Evolutionary conservation across 2,888 invertebrate genomes (phyloP), one percentile per base, ranked within the genome.

Genomic region (Parnassius apollo): DNA sequence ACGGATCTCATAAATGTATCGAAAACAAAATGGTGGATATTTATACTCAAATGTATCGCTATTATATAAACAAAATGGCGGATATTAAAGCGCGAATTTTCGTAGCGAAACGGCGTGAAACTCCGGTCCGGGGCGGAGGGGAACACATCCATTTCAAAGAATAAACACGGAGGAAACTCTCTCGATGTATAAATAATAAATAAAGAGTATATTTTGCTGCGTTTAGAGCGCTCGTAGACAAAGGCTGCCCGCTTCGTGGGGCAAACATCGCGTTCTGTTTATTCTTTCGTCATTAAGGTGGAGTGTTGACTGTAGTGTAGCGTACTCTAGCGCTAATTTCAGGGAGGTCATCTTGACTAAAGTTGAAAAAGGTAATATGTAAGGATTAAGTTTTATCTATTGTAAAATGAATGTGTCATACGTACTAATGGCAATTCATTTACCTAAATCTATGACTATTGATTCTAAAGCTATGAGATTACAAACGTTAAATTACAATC

Each of bases 151-250:
- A 89, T 88, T 86, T 85, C 88, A 83, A 83, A 88, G 85, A 86
- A 86, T 84, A 88, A 88, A 88, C 88, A 89, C 75, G 77, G 76
- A 80, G 83, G 81, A 85, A 83, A 80, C 78, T 82, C 83, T 86
- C 85, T 85, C 85, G 83, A 86, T 86, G 88, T 86, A 88, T 89
- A 88, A 88, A 90, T 89, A 88, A 88, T 88, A 86, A 87, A 88
- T 86, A 85, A 82, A 82, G 85, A 79, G 85, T 85, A 83, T 87
- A 87, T 86, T 86, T 87, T 78, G 80, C 82, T 82, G 85, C 81
- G 83, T 81, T 75, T 74, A 75, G 79, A 80, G 82, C 81, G 82
- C 78, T 82, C 82, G 82, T 83, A 88, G 88, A 89, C 89, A 88
- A 89, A 86, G 84, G 80, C 77, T 71, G 80, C 76, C 81, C 83